Conservation (phyloP, 2,888 invertebrate genomes). For the Papilio protenor region DNA sequence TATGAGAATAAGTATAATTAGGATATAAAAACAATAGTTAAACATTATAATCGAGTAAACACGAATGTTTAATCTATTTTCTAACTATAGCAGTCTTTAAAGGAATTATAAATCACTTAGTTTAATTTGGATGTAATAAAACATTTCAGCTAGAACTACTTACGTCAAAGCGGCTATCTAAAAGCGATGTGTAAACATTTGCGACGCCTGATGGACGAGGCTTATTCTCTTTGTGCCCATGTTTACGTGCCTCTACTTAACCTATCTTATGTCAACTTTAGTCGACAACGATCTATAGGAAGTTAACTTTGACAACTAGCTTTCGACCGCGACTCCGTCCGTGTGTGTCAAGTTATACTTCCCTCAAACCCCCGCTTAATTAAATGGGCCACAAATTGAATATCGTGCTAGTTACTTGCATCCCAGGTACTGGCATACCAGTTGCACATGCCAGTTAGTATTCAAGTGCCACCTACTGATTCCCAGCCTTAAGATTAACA, state of each 20-base stretch:
- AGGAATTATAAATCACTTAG: background rate
- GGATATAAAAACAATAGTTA: no score
- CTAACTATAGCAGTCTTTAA: background rate
- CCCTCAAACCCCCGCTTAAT: background rate
- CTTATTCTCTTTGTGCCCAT: slow-evolving; percentile 10
- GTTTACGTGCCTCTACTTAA: slow-evolving; percentile 16
- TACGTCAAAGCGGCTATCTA: background rate
- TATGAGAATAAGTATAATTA: no score
- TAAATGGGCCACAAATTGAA: no score
- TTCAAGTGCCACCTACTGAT: no score
- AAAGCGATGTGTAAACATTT: slow-evolving; percentile 1
- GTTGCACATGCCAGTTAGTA: no score
- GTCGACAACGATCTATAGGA: background rate
- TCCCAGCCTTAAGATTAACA: no score
- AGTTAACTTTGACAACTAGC: background rate
- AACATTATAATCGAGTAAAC: no score
- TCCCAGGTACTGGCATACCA: no score
- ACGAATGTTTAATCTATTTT: background rate
- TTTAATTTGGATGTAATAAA: background rate
- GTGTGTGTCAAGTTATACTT: background rate
- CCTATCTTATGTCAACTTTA: slow-evolving; percentile 1
- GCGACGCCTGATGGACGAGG: background rate
- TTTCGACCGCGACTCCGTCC: no score
- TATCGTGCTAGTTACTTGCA: no score
- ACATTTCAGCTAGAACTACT: background rate